Conservation (phyloP, 2,113 vertebrate genomes). For the Gallinago jamesoni region DNA sequence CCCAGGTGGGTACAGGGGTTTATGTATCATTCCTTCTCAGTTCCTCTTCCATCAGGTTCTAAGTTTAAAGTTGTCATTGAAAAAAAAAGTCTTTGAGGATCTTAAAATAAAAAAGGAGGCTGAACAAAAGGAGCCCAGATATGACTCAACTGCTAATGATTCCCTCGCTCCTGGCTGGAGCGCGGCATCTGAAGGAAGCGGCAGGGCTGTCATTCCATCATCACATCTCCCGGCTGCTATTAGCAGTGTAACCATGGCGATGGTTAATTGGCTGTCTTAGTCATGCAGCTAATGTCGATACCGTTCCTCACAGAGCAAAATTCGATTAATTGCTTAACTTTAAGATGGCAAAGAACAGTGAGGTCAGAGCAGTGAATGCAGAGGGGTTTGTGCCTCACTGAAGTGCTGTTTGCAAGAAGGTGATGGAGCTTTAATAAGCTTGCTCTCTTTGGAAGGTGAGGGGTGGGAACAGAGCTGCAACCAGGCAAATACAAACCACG, state of each 20-base stretch:
- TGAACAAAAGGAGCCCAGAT: constrained; percentile 24
- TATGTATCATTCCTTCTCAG: background rate
- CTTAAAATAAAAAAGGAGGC: constrained; percentile 44
- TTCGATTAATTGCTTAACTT: constrained; percentile 29
- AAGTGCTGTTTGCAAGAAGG: background rate
- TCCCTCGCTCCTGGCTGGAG: constrained; percentile 39
- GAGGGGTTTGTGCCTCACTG: background rate
- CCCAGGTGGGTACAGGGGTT: background rate
- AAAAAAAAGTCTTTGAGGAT: constrained; percentile 35
- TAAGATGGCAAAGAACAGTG: background rate
- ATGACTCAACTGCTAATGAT: constrained; percentile 53
- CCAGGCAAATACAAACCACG: background rate
- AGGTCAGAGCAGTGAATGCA: background rate
- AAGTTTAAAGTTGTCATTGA: constrained; percentile 11
- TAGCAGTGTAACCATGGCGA: constrained; percentile 46
- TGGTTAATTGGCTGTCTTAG: constrained; percentile 44
- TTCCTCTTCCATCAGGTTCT: background rate
- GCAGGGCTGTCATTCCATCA: constrained; percentile 33
- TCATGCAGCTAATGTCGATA: constrained; percentile 7
- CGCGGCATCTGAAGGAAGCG: background rate
- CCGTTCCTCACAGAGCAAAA: background rate
- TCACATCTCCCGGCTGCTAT: background rate
- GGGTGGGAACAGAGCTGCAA: background rate
- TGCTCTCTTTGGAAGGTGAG: background rate
- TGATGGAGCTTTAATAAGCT: background rate